Percentiles rank a stretch among this genome's conserved stretches.
These are phyloP conservation scores for Apodemia duryi DNA, from an alignment of 2,888 invertebrate genomes.

Conservation along the genomic window DNA sequence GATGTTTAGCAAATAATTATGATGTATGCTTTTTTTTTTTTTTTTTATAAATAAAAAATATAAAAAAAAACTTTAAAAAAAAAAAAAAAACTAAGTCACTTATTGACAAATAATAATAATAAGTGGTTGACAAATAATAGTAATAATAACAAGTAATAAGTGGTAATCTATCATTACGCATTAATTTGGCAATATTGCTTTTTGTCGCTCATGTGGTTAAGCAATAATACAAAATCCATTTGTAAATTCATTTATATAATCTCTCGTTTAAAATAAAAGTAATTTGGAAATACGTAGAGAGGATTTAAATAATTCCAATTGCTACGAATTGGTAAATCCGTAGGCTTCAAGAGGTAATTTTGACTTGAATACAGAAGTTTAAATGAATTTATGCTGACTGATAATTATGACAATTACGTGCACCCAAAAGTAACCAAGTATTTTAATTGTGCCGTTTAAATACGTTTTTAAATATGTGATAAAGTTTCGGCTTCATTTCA, in stretches of 20 bases:
- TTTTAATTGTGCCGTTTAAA: too few relatives aligned
- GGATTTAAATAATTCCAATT: background rate
- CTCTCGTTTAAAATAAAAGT: background rate
- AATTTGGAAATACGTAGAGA: background rate
- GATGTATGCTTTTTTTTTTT: too few relatives aligned
- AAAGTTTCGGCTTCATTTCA: too few relatives aligned
- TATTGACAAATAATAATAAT: too few relatives aligned
- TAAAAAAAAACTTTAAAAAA: too few relatives aligned
- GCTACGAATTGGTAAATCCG: background rate
- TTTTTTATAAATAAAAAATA: too few relatives aligned
- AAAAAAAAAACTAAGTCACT: too few relatives aligned
- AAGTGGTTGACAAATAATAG: too few relatives aligned
- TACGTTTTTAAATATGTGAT: too few relatives aligned
- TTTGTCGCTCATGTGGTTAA: background rate
- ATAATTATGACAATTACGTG: background rate
- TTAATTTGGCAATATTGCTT: background rate
- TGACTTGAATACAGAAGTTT: background rate
- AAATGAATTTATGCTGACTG: background rate
- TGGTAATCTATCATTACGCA: too few relatives aligned
- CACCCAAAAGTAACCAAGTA: background rate
- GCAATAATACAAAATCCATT: background rate
- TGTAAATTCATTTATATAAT: background rate
- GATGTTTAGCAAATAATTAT: too few relatives aligned
- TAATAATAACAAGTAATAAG: too few relatives aligned
- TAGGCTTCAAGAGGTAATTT: background rate